A percentile compares a stretch with the other conserved stretches of the same genome.
phyloP scores from a whole-genome alignment of 2,113 vertebrate genomes.

The Semicossyphus pulcher region DNA sequence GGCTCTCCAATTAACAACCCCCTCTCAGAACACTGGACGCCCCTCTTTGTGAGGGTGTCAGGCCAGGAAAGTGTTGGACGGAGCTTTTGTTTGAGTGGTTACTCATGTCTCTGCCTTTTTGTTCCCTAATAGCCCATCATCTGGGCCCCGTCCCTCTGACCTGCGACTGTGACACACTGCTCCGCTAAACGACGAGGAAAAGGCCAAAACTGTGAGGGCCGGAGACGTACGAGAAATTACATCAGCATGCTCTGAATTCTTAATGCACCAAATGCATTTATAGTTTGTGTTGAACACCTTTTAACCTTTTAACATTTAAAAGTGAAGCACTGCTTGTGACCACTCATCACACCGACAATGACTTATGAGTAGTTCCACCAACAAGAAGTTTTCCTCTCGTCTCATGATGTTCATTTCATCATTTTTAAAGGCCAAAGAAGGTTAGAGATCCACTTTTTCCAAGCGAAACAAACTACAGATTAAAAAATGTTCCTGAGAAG shows the following conservation, averaged over 20 bases:
- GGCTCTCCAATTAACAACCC: slow-evolving; percentile 55
- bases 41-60: slow-evolving; percentile 43
- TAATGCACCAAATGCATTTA: slow-evolving; percentile 5
- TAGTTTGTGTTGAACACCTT: background rate
- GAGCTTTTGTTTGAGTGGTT: slow-evolving; percentile 60
- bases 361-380: background rate
- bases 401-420: background rate
- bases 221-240: slow-evolving; percentile 1
- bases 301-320: background rate
- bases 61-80: slow-evolving; percentile 41
- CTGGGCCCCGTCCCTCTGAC: slow-evolving; percentile 53
- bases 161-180: slow-evolving; percentile 26
- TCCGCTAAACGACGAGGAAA: slow-evolving; percentile 34
- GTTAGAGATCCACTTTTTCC: too few species aligned
- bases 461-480: too few species aligned
- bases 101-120: slow-evolving; percentile 51
- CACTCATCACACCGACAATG: background rate
- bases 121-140: slow-evolving; percentile 70
- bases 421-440: too few species aligned
- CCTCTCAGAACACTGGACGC: slow-evolving; percentile 19
- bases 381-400: background rate
- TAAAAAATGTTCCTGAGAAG: too few species aligned
- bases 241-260: background rate
- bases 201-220: slow-evolving; percentile 11
- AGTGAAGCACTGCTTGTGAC: background rate